Percentiles rank a stretch among this genome's conserved stretches.
Conservation (phyloP, 2,113 vertebrate genomes). For the Hippocampus guttulatus region DNA sequence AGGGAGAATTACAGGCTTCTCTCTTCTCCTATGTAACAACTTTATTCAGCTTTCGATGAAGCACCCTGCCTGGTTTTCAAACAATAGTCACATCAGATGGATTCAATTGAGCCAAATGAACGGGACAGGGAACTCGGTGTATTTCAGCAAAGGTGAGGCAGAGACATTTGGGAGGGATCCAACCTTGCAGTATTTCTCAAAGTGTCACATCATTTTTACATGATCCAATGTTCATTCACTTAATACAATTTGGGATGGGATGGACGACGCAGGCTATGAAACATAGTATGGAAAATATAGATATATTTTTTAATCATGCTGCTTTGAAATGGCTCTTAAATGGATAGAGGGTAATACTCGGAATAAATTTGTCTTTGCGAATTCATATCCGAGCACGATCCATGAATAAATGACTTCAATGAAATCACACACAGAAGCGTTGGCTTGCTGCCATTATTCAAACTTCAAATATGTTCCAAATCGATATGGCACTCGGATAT, state of each 20-base stretch:
- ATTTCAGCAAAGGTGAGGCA: background rate
- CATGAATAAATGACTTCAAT: no score
- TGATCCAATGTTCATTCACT: background rate
- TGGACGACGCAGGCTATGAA: background rate
- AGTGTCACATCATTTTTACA: background rate
- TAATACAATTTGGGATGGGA: background rate
- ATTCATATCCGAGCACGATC: background rate
- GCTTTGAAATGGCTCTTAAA: background rate
- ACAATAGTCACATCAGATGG: constrained; percentile 32
- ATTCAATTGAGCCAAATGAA: constrained; percentile 40
- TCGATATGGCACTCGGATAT: no score
- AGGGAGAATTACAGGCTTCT: constrained; percentile 48
- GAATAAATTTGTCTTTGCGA: background rate
- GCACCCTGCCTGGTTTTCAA: constrained; percentile 42
- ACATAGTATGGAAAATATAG: background rate
- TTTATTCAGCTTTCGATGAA: constrained; percentile 36
- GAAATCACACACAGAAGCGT: no score
- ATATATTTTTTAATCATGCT: background rate
- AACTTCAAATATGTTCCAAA: no score
- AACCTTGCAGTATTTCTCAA: background rate
- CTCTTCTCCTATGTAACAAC: constrained; percentile 41
- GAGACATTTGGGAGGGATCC: background rate
- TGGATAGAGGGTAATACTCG: background rate
- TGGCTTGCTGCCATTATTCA: no score
- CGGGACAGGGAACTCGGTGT: constrained; percentile 7